Percentiles rank a stretch among this genome's conserved stretches.
Evolutionary conservation across 2,888 invertebrate genomes (phyloP).

Genomic region (Boloria selene): DNA sequence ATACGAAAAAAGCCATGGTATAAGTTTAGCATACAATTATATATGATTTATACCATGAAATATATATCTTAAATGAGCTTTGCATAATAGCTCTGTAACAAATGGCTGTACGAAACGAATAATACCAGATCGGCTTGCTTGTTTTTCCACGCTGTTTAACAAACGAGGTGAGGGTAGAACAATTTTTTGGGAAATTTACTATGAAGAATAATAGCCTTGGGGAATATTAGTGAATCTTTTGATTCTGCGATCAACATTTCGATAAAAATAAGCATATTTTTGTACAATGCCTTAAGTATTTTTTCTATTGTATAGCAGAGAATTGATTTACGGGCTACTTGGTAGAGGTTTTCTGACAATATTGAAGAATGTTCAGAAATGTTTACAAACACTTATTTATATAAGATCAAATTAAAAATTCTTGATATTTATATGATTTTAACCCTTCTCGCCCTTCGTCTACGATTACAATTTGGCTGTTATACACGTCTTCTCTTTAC

Average conservation of each 20-base stretch:
- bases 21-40: background rate
- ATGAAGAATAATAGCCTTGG: constrained; percentile 32
- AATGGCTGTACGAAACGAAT: constrained; percentile 22
- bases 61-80: constrained; percentile 10
- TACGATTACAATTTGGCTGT: too few species aligned
- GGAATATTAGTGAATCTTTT: constrained; percentile 9
- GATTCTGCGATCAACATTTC: background rate
- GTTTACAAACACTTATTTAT: too few species aligned
- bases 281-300: background rate
- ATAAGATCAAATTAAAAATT: too few species aligned
- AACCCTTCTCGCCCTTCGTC: too few species aligned
- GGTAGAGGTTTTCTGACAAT: too few species aligned
- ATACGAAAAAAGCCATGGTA: too few species aligned
- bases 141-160: constrained; percentile 45
- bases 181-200: constrained; percentile 44
- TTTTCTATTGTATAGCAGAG: background rate
- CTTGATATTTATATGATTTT: too few species aligned
- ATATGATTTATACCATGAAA: background rate
- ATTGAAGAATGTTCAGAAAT: too few species aligned
- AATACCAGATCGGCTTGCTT: constrained; percentile 41
- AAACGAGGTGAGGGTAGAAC: constrained; percentile 42
- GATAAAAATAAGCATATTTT: background rate
- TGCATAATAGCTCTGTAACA: constrained; percentile 14
- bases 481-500: too few species aligned
- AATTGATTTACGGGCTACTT: too few species aligned